Evolutionary conservation across 1,140 invertebrate species (phyloP), one percentile per base, ranked within the genome.

Genomic region (Zaprionus capensis): DNA sequence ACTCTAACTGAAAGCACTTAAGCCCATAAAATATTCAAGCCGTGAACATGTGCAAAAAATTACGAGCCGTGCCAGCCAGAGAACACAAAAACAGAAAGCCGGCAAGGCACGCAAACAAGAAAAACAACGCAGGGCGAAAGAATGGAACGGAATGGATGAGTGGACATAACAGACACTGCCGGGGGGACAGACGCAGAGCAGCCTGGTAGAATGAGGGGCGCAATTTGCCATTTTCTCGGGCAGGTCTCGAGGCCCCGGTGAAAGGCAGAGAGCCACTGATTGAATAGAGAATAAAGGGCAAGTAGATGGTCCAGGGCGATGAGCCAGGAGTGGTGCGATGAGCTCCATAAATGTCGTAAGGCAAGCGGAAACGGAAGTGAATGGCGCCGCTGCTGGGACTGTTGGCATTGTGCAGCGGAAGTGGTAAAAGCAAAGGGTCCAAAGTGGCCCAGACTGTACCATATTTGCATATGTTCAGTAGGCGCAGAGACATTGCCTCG

Each of bases 1-100:
- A 82, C 75, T 90, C 74, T 76, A 88, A 81, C 81, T 79, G 81
- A 88, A 90, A 90, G 85, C 87, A 88, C 84, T 90, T 88, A 88
- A 79, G 85, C 81, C 85, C 84, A 88, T 88, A 84, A 88, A 88
- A 90, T 88, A 88, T 90, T 84, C 84, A 88, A 76, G 85, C 78
- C 78, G 85, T 81, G 84, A 90, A 84, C 85, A 90, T 88, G 84
- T 90, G 84, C 75, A 76, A 77, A 83, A 87, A 87, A 87, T 88
- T 87, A 88, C 84, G 77, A 78, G 74, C 41, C 41, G 6, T 17
- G 44, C 38, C 68, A 72, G 59, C 44, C 22, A 53, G 22, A 76
- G 63, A 78, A 59, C 71, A 80, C 66, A 71, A 68, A 63, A 77
- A 64, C 61, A 64, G 53, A 55, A 77, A 57, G 62, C 56, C 74